A percentile compares a stretch with the other conserved stretches of the same genome.
phyloP scores from a whole-genome alignment of 2,888 invertebrate genomes.

The Onchidella celtica region DNA sequence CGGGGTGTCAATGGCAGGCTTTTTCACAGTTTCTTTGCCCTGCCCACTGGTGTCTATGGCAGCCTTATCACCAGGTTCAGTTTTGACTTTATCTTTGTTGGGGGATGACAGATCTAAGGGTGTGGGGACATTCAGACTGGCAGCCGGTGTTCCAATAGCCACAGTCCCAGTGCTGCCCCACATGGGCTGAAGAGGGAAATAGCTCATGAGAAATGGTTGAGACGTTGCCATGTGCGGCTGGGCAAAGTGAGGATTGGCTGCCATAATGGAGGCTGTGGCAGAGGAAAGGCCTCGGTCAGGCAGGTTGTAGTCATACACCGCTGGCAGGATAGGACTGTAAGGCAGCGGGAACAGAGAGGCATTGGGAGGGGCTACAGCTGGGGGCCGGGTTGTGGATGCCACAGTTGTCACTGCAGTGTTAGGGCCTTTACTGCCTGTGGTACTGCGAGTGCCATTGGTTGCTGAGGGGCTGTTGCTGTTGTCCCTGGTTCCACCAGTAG shows the following conservation, averaged over 20 bases:
- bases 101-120: conserved; percentile 67
- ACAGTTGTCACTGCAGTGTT: not conserved
- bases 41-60: not conserved
- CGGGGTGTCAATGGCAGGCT: not conserved
- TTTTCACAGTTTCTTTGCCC: not conserved
- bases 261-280: conserved; percentile 54
- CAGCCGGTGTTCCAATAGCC: conserved; percentile 48
- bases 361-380: conserved; percentile 33
- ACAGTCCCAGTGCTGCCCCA: conserved; percentile 46
- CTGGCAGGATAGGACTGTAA: conserved; percentile 50
- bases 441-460: not conserved
- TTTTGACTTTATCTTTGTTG: conserved; percentile 58
- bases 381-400: conserved; percentile 20
- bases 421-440: conserved; percentile 33
- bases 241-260: conserved; percentile 49
- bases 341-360: conserved; percentile 36
- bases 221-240: conserved; percentile 57
- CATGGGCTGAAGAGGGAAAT: conserved; percentile 51
- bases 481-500: not conserved
- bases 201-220: conserved; percentile 55
- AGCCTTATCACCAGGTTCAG: conserved; percentile 29
- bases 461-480: conserved; percentile 27
- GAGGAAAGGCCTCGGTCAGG: conserved; percentile 71
- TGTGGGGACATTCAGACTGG: conserved; percentile 60
- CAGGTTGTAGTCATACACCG: conserved; percentile 70